Evolutionary conservation across 2,888 invertebrate genomes (phyloP), one percentile per base, ranked within the genome.

Genomic region (Acleris sparsana): DNA sequence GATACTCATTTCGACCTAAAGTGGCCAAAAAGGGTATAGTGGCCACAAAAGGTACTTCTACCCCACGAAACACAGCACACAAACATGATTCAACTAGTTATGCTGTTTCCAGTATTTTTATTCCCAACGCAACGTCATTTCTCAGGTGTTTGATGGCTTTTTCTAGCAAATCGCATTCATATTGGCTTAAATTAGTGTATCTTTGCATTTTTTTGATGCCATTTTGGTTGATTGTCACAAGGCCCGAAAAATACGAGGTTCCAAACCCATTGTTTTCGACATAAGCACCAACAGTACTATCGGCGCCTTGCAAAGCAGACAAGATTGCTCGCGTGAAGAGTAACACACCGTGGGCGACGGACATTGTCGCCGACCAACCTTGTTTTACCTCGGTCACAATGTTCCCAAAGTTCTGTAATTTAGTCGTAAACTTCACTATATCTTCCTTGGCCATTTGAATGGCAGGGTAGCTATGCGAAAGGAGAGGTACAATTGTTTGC

Each of bases 401-500:
- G 5, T 94, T 94, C 39, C 94, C 94, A 63, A 94, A 94, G 72
- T 94, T 93, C 76, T 95, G 94, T n/a, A 88, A 68, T 49, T 75
- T 80, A 0, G 75, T 68, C 1, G 86, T 86, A n/a, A 93, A 82
- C 48, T 85, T 80, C 57, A 83, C 80, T 46, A 81, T 71, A 29
- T 72, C 80, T 86, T 93, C 77, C 87, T 94, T 78, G 86, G 85
- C 71, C 71, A 84, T 92, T 16, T 87, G 77, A 48, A 91, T 85
- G 7, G 82, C 73, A 0, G 96, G 97, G 65, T 89, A 93, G 5
- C 94, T 93, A 78, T 95, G 95, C 1, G 97, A 97, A 65, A 97
- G 92, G 18, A 97, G 87, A 0, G 97, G 97, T 20, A 97, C 93
- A 70, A 95, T 95, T 1, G 97, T 97, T 69, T 94, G 93, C 16